Evolutionary conservation across 2,888 invertebrate genomes (phyloP).

Genomic region (Tenthredo amoena): DNA sequence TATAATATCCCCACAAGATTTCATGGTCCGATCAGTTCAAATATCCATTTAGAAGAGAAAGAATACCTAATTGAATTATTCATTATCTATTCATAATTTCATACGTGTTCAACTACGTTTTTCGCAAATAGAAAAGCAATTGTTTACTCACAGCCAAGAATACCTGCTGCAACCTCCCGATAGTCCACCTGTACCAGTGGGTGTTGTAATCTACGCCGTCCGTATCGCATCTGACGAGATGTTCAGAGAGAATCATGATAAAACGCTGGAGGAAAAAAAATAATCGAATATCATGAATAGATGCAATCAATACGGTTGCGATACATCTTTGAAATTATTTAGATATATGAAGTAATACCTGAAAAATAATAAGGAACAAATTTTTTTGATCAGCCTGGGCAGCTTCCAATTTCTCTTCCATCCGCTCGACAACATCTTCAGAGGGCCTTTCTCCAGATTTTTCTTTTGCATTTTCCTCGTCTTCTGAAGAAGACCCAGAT

Average conservation of each 20-base stretch:
- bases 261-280: slow-evolving; percentile 83
- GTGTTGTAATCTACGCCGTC: slow-evolving; percentile 96
- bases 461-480: slow-evolving; percentile 82
- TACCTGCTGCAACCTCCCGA: slow-evolving; percentile 96
- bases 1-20: neutral
- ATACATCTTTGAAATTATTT: neutral
- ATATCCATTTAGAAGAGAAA: neutral
- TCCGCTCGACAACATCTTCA: slow-evolving; percentile 94
- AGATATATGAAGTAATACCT: slow-evolving; percentile 78
- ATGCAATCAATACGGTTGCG: neutral
- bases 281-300: neutral
- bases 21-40: neutral
- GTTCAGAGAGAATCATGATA: slow-evolving; percentile 98
- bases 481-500: slow-evolving; percentile 89
- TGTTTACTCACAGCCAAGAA: slow-evolving; percentile 89
- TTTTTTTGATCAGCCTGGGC: slow-evolving; percentile 98
- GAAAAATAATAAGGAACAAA: slow-evolving; percentile 97
- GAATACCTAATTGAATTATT: neutral
- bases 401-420: slow-evolving; percentile 96
- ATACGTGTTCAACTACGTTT: neutral
- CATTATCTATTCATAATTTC: neutral
- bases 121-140: slow-evolving; percentile 43
- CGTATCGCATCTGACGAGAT: slow-evolving; percentile 95
- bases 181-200: slow-evolving; percentile 97
- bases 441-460: slow-evolving; percentile 83